phyloP scores from a whole-genome alignment of 1,140 invertebrate species.

The Arion vulgaris region DNA sequence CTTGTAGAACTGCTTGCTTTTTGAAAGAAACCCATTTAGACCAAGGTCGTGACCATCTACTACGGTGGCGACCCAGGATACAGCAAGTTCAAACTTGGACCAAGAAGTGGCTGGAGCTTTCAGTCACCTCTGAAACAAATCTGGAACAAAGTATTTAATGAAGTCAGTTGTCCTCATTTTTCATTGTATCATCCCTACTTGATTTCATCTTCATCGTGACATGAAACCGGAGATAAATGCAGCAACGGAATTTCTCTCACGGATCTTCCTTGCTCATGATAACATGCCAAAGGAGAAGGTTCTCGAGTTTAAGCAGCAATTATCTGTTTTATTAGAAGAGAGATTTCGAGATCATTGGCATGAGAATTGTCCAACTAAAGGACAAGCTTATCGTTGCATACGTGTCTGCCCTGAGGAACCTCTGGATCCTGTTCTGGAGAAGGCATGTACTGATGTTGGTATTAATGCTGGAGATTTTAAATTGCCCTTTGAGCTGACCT shows the following conservation, averaged over 20 bases:
- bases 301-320: slow-evolving; percentile 76
- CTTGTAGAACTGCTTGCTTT: background rate
- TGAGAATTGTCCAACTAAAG: slow-evolving; percentile 81
- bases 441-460: slow-evolving; percentile 79
- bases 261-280: slow-evolving; percentile 33
- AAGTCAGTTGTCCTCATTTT: background rate
- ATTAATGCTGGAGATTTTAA: slow-evolving; percentile 80
- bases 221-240: slow-evolving; percentile 37
- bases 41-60: background rate
- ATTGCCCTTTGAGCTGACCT: slow-evolving; percentile 81
- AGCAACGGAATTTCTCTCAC: slow-evolving; percentile 34
- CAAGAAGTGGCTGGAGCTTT: slow-evolving; percentile 17
- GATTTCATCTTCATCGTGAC: slow-evolving; percentile 5
- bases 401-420: slow-evolving; percentile 80
- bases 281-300: slow-evolving; percentile 72
- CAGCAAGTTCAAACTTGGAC: slow-evolving; percentile 4
- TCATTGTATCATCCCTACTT: background rate
- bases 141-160: background rate
- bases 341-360: slow-evolving; percentile 84
- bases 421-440: slow-evolving; percentile 79
- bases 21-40: slow-evolving; percentile 7
- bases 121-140: background rate
- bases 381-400: slow-evolving; percentile 84
- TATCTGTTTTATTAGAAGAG: slow-evolving; percentile 76
- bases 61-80: slow-evolving; percentile 15